Evolutionary conservation across 2,888 invertebrate species (phyloP).

Genomic region (Ceratothoa steindachneri): DNA sequence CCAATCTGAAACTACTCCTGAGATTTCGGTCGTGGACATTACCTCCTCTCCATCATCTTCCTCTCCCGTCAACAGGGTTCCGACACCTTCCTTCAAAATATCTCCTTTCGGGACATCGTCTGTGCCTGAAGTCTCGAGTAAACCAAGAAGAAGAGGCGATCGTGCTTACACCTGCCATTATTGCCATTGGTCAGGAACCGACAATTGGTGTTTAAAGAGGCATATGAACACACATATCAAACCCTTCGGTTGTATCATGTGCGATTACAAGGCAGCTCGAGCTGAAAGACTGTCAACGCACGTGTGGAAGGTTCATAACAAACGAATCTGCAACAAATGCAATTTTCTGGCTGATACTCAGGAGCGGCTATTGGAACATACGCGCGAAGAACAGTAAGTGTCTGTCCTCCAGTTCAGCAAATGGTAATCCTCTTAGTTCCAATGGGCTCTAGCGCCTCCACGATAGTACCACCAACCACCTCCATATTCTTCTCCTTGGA

Average conservation of each 20-base stretch:
- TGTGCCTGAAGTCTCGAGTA: background rate
- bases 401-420: background rate
- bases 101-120: background rate
- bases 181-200: constrained; percentile 87
- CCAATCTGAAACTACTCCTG: background rate
- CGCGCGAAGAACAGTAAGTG: constrained; percentile 56
- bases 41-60: constrained; percentile 37
- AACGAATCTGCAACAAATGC: constrained; percentile 82
- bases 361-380: constrained; percentile 71
- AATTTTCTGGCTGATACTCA: constrained; percentile 80
- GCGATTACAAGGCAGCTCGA: constrained; percentile 89
- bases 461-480: background rate
- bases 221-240: constrained; percentile 89
- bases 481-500: background rate
- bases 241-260: constrained; percentile 82
- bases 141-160: constrained; percentile 23
- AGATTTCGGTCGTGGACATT: background rate
- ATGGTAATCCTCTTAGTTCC: background rate
- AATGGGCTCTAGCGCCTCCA: too few relatives aligned
- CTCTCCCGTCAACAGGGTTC: constrained; percentile 50
- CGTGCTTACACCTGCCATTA: constrained; percentile 76
- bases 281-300: constrained; percentile 85
- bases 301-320: constrained; percentile 85
- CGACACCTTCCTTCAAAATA: constrained; percentile 46
- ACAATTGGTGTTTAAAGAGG: constrained; percentile 88